Conservation (phyloP, 92 coral and sea anemone genomes). For the Zoanthus solanderi region DNA sequence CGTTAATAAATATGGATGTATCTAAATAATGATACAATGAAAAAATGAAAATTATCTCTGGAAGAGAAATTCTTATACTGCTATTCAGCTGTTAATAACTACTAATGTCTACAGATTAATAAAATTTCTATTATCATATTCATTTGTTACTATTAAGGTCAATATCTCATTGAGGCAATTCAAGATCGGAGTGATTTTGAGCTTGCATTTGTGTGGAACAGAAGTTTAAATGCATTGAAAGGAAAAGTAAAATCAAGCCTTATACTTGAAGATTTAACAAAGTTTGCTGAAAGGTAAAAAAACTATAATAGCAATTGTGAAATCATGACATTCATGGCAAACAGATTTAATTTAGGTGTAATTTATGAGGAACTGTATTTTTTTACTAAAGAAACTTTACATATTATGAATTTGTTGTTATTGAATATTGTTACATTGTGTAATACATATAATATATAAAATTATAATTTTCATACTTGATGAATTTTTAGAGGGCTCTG, state of each 20-base stretch:
- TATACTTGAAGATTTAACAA: conserved; percentile 65
- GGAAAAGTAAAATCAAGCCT: conserved; percentile 70
- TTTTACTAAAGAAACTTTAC: neutral
- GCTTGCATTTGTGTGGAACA: conserved; percentile 91
- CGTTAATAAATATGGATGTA: too few species aligned
- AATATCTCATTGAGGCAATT: conserved; percentile 74
- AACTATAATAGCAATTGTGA: neutral
- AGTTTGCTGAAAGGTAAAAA: conserved; percentile 71
- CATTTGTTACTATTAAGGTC: conserved; percentile 49
- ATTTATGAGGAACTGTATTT: neutral
- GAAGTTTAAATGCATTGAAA: conserved; percentile 55
- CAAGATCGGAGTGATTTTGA: conserved; percentile 70
- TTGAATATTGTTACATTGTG: too few species aligned
- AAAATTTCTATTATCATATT: neutral
- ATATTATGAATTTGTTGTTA: too few species aligned
- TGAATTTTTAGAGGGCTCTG: too few species aligned
- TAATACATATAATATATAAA: too few species aligned
- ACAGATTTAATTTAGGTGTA: too few species aligned
- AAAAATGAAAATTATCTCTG: too few species aligned
- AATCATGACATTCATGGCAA: neutral
- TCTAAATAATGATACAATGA: too few species aligned
- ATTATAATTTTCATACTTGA: too few species aligned
- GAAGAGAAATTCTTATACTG: too few species aligned
- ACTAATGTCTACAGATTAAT: too few species aligned
- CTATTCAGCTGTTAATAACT: too few species aligned